A percentile compares a stretch with the other conserved stretches of the same genome.
Evolutionary conservation across 1,140 invertebrate species (phyloP).

Genomic region (Dufourea novaeangliae): DNA sequence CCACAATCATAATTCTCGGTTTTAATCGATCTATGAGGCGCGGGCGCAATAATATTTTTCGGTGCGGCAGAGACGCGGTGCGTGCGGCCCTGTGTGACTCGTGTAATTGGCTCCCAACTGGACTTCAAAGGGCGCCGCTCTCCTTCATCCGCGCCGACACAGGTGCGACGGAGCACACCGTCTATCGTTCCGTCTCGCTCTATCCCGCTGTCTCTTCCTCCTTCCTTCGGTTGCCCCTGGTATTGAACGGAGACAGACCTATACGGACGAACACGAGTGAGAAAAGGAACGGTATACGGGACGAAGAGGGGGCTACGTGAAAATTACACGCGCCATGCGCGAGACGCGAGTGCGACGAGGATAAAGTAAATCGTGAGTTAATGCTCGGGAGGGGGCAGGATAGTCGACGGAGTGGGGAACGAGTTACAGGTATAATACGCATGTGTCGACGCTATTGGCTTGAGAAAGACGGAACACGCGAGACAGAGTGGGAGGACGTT

Average conservation of each 20-base stretch:
- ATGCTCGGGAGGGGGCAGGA: conserved; percentile 8
- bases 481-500: conserved; percentile 14
- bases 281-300: not conserved
- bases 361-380: not conserved
- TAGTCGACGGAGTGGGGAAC: not conserved
- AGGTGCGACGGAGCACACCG: conserved; percentile 67
- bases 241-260: not conserved
- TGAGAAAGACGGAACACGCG: conserved; percentile 38
- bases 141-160: conserved; percentile 81
- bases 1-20: conserved; percentile 72
- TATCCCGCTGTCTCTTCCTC: conserved; percentile 5
- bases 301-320: conserved; percentile 54
- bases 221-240: not conserved
- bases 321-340: conserved; percentile 66
- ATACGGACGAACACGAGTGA: not conserved
- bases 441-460: conserved; percentile 34
- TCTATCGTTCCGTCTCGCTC: not conserved
- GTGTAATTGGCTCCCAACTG: conserved; percentile 83
- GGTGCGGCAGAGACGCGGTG: conserved; percentile 63
- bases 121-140: conserved; percentile 82
- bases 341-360: conserved; percentile 49
- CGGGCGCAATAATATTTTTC: conserved; percentile 76
- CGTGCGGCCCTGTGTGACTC: conserved; percentile 81
- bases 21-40: conserved; percentile 76
- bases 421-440: conserved; percentile 20